phyloP scores from a whole-genome alignment of 2,113 vertebrate genomes.

The Sigmodon hispidus region DNA sequence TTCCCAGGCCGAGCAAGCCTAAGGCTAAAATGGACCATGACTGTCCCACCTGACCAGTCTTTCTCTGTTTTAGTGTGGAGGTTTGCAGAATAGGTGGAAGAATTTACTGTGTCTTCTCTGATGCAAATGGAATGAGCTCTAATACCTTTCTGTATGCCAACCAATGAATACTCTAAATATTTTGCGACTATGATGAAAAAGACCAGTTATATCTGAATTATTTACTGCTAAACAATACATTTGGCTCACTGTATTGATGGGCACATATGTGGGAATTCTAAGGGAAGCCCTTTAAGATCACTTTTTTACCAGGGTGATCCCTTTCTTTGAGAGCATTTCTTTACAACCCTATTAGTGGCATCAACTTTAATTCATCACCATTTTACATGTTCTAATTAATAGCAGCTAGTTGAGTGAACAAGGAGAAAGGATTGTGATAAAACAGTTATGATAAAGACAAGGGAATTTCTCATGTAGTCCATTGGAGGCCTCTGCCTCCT shows the following conservation, averaged over 20 bases:
- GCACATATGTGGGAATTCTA: background rate
- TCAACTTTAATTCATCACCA: background rate
- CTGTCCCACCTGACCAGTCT: background rate
- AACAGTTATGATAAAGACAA: background rate
- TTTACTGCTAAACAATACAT: background rate
- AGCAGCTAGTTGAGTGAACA: background rate
- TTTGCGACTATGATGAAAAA: background rate
- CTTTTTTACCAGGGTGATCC: background rate
- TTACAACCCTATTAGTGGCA: background rate
- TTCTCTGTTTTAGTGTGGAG: background rate
- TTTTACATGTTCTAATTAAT: background rate
- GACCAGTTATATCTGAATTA: background rate
- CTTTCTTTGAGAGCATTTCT: background rate
- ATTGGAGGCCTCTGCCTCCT: background rate
- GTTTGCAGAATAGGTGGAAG: background rate
- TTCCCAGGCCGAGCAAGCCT: background rate
- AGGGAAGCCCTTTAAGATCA: background rate
- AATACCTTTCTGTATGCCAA: background rate
- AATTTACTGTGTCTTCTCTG: background rate
- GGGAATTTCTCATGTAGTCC: background rate
- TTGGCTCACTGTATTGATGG: background rate
- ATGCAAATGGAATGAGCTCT: background rate
- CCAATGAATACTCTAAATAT: background rate
- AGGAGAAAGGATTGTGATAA: conserved; percentile 42
- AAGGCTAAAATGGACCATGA: background rate